These are phyloP conservation scores for Channallabes apus DNA, from an alignment of 2,797 vertebrate genomes.

Conservation along the genomic window DNA sequence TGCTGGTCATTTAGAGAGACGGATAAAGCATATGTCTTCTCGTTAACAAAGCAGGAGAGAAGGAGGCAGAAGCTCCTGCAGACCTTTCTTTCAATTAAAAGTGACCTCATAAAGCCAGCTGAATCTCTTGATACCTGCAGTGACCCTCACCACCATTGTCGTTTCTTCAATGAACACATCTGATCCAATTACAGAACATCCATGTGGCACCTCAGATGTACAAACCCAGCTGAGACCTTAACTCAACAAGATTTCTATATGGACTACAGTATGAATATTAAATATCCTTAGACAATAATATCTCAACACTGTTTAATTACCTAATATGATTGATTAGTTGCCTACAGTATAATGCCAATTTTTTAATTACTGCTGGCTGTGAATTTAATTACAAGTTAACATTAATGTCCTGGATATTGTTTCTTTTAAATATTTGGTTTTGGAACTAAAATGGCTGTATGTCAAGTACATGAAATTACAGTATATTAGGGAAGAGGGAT, in stretches of 20 bases:
- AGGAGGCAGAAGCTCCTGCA: constrained; percentile 4
- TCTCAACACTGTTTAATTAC: background rate
- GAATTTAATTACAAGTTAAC: background rate
- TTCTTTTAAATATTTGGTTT: background rate
- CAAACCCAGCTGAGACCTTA: background rate
- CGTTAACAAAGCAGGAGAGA: constrained; percentile 16
- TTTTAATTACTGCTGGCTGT: background rate
- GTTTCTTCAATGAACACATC: constrained; percentile 17
- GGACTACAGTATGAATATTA: background rate
- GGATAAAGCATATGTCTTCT: constrained; percentile 21
- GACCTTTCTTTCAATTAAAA: constrained; percentile 39
- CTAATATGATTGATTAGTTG: background rate
- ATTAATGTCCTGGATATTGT: background rate
- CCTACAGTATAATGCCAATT: background rate
- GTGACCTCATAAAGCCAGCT: constrained; percentile 21
- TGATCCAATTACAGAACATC: constrained; percentile 17
- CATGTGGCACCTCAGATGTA: background rate
- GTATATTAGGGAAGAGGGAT: background rate
- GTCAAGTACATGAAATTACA: background rate
- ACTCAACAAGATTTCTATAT: background rate
- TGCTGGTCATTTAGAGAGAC: constrained; percentile 13
- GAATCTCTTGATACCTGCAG: constrained; percentile 39
- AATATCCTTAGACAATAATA: background rate
- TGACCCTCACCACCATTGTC: constrained; percentile 15
- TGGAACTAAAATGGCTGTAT: background rate